Conservation (phyloP, 2,113 vertebrate species). For the Gymnorhina tibicen region DNA sequence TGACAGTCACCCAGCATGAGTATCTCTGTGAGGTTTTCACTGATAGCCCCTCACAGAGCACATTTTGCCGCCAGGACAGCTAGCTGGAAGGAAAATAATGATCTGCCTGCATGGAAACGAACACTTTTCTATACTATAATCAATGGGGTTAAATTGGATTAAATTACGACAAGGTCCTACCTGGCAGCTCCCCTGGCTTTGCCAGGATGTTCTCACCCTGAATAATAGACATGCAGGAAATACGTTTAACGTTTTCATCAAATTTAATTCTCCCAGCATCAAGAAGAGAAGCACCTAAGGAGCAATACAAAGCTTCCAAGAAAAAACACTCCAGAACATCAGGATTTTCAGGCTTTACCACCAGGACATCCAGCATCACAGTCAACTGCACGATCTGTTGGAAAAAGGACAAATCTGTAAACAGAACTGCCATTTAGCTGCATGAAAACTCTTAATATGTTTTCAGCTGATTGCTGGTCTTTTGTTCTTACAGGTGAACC, state of each 20-base stretch:
- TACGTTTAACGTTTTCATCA: slow-evolving; percentile 81
- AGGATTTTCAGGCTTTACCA: slow-evolving; percentile 53
- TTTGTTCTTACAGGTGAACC: background rate
- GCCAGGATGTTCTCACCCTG: slow-evolving; percentile 72
- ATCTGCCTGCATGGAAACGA: background rate
- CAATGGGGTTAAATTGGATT: background rate
- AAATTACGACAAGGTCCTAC: slow-evolving; percentile 62
- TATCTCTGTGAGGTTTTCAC: background rate
- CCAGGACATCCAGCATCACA: slow-evolving; percentile 81
- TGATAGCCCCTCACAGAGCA: background rate
- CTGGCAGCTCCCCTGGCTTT: slow-evolving; percentile 87
- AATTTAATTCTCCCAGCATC: slow-evolving; percentile 80
- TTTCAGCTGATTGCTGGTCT: background rate
- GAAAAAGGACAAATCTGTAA: background rate
- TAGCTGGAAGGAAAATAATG: background rate
- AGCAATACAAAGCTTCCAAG: slow-evolving; percentile 91
- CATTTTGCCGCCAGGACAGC: background rate
- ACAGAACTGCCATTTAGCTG: background rate
- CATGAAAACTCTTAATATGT: background rate
- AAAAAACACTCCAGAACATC: slow-evolving; percentile 88
- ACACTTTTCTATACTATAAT: background rate
- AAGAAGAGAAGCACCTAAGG: slow-evolving; percentile 85
- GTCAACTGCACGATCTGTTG: slow-evolving; percentile 85
- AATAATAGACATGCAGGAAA: slow-evolving; percentile 75
- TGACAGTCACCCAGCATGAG: background rate